A percentile compares a stretch with the other conserved stretches of the same genome.
These are phyloP conservation scores for Ariolimax columbianus DNA, from an alignment of 2,888 invertebrate species.

Conservation along the genomic window DNA sequence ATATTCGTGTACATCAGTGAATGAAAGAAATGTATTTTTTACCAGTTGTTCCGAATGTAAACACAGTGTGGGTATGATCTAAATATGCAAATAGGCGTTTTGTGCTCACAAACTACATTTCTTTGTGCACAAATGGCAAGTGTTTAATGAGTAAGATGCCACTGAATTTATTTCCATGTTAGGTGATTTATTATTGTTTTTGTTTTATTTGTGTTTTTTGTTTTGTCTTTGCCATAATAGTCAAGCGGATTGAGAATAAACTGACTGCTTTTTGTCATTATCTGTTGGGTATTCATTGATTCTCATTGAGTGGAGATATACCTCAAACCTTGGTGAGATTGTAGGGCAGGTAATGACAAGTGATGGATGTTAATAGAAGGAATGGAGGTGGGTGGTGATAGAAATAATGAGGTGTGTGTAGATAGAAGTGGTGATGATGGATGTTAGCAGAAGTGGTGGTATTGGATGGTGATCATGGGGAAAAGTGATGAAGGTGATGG, in stretches of 20 bases:
- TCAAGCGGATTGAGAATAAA: conserved; percentile 11
- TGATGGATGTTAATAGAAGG: too few relatives aligned
- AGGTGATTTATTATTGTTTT: background rate
- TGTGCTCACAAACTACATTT: background rate
- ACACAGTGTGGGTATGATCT: background rate
- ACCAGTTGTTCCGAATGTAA: background rate
- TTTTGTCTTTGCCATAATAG: conserved; percentile 3
- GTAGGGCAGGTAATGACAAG: too few relatives aligned
- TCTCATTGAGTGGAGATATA: too few relatives aligned
- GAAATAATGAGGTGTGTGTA: too few relatives aligned
- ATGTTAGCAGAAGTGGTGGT: too few relatives aligned
- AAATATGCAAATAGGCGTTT: background rate
- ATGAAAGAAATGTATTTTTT: background rate
- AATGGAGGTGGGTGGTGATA: too few relatives aligned
- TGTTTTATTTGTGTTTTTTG: background rate
- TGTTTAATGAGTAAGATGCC: background rate
- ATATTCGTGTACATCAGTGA: background rate
- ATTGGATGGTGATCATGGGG: too few relatives aligned
- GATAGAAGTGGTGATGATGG: too few relatives aligned
- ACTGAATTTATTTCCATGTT: background rate
- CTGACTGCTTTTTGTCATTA: background rate
- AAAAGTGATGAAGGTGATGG: too few relatives aligned
- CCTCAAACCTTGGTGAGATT: too few relatives aligned
- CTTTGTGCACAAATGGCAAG: background rate
- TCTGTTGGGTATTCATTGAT: too few relatives aligned